These are phyloP conservation scores for Lordiphosa mommai DNA, from an alignment of 1,140 invertebrate species.

Conservation along the genomic window DNA sequence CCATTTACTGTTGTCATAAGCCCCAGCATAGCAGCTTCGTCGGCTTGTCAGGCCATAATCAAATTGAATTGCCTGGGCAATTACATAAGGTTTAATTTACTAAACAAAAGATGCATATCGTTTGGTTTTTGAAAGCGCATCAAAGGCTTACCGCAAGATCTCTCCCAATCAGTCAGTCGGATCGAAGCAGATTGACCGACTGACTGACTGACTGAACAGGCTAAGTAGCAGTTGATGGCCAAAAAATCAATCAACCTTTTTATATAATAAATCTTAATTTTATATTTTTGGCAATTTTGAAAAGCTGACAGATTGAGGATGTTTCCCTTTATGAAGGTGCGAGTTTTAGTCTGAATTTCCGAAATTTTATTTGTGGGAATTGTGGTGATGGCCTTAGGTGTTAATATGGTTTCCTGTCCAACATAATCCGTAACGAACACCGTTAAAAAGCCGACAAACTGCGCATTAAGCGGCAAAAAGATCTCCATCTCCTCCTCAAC, in stretches of 20 bases:
- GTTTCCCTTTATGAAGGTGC: background rate
- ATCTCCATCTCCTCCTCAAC: conserved; percentile 1
- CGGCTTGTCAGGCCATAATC: conserved; percentile 5
- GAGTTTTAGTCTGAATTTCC: conserved; percentile 4
- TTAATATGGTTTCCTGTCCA: conserved; percentile 15
- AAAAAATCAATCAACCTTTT: conserved; percentile 40
- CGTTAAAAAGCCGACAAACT: conserved; percentile 53
- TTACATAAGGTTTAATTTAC: conserved; percentile 21
- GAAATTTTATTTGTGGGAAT: conserved; percentile 26
- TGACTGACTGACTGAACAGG: background rate
- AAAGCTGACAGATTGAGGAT: conserved; percentile 52
- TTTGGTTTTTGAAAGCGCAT: conserved; percentile 53
- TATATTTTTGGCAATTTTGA: conserved; percentile 11
- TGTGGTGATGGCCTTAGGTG: conserved; percentile 22
- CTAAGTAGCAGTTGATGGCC: background rate
- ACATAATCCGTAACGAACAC: conserved; percentile 55
- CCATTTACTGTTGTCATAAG: background rate
- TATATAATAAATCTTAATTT: conserved; percentile 3
- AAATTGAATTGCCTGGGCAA: conserved; percentile 10
- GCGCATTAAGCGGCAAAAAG: conserved; percentile 26
- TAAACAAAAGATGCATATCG: conserved; percentile 12
- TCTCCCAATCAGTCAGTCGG: conserved; percentile 24
- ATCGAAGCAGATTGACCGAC: background rate
- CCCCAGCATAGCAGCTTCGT: background rate
- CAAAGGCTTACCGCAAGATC: conserved; percentile 53